Conservation (phyloP, 2,797 vertebrate genomes). For the Trachops cirrhosus region DNA sequence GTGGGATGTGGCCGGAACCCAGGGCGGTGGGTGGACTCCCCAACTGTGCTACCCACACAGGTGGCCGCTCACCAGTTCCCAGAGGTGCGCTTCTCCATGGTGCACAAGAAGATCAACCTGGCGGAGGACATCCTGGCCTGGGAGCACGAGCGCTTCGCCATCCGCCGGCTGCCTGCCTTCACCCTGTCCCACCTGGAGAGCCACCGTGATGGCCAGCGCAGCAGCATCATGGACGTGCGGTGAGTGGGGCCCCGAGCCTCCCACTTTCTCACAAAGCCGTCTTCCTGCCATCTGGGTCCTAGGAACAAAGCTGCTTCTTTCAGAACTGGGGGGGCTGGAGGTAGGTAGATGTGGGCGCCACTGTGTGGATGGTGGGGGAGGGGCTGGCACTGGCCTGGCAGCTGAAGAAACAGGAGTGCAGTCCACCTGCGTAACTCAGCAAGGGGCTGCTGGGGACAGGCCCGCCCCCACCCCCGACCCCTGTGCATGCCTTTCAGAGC, state of each 20-base stretch:
- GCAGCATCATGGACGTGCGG: constrained; percentile 98
- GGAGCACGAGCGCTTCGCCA: constrained; percentile 98
- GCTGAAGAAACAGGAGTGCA: background rate
- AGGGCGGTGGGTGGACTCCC: background rate
- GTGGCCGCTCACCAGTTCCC: constrained; percentile 91
- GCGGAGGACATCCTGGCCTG: constrained; percentile 97
- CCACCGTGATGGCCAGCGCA: constrained; percentile 91
- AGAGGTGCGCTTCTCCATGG: constrained; percentile 96
- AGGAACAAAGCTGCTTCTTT: background rate
- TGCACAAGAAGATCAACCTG: constrained; percentile 99
- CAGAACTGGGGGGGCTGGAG: background rate
- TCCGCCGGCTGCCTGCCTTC: constrained; percentile 96
- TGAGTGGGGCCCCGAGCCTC: constrained; percentile 58
- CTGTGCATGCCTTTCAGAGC: background rate
- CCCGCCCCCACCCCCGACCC: background rate
- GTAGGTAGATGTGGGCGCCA: background rate
- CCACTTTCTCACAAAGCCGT: accelerated
- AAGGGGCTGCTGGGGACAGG: no score
- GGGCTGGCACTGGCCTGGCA: background rate
- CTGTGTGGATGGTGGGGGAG: accelerated
- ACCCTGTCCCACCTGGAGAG: constrained; percentile 95
- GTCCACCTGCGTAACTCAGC: background rate
- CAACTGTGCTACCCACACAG: constrained; percentile 64
- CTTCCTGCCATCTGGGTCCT: background rate
- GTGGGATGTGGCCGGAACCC: accelerated